Base-by-base conservation (phyloP, 2,888 invertebrate species). In the Dryocosmus kuriphilus region DNA sequence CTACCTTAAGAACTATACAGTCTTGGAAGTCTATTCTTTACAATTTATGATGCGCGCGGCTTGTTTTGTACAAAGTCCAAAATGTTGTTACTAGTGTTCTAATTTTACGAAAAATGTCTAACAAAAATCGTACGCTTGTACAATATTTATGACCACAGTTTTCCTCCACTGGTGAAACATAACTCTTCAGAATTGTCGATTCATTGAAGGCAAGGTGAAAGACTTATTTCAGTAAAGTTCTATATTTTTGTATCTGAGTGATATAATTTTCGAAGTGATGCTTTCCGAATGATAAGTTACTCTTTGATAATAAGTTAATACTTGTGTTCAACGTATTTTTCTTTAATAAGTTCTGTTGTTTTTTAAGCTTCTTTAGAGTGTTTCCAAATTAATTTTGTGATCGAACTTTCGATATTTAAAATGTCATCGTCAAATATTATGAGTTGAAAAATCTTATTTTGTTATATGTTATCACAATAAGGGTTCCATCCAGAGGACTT, bases 31-130 rank as follows among this genome's bases (percentile, higher is more conserved):
- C 38, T 24, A 65, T 46, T 46, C 62, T 61, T 27, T 41, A 65
- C 30, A 32, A 55, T 24, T 78, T 35, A n/a, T 32, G 7, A 38
- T 27, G 77, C 38, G n/a, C 60, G 61, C 57, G 74, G 76, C 57
- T 79, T 81, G 78, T 79, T 81, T 82, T 83, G 81, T 83, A 83
- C 79, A 81, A 79, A 81, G 77, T 77, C 32, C 57, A 78, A 78
- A 35, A 65, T 71, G 63, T 75, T 46, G 63, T 79, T 81, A 81
- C 77, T 81, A 73, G 62, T 79, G 78, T 82, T 79, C 81, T 76
- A 32, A 77, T 81, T 81, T 81, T 71, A 67, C 35, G 57, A 32
- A 73, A 78, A 74, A 77, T 65, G 65, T 80, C 80, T 75, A 77
- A 41, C 74, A 41, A 75, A 76, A 60, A 22, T 51, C 41, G n/a